Base-by-base conservation (phyloP, 2,113 vertebrate species). In the Mus musculus region DNA sequence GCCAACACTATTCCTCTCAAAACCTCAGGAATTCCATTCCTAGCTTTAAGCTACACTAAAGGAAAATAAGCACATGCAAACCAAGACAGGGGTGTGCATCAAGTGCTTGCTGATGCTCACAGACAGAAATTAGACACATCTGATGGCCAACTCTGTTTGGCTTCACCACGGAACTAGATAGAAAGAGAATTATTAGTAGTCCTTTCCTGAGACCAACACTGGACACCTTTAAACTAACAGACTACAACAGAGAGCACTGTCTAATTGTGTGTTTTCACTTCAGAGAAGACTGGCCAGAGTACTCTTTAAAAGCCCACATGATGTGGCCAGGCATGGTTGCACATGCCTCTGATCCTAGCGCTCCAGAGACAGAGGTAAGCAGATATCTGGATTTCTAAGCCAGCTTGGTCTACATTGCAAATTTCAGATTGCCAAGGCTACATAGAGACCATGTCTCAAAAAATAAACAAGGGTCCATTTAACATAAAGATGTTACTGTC, bases 21-120 rank as follows among this genome's bases (percentile, higher is more conserved):
- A 98, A 98, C 98, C 98, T 98, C 98, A 98, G 98, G 98, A 98
- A 99, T 98, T 98, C 98, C 97, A 98, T 98, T 98, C 98, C 98
- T 96, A 98, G 98, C 98, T 98, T 98, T 98, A 98, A 98, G 92
- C 97, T 97, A 98, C 98, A 98, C 98, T 98, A 98, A 98, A 98
- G 96, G 95, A 98, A 98, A 98, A 98, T 95, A 98, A 98, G 98
- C 88, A 52, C 96, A 98, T 98, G 98, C 98, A 98, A 98, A 30
- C 76, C 98, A 97, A 75, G 93, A 97, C 81, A 69, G 84, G 98
- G 98, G 95, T 97, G 97, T 97, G 97, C 94, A 98, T 97, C 98
- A 98, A 98, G 97, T 97, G 97, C 98, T 98, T 98, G 98, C 91
- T 98, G 98, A 98, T 97, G 96, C 95, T 98, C 97, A 98, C 97